A percentile compares a stretch with the other conserved stretches of the same genome.
Evolutionary conservation across 2,113 vertebrate genomes (phyloP).

Genomic region (Sterrhoptilus dennistouni): DNA sequence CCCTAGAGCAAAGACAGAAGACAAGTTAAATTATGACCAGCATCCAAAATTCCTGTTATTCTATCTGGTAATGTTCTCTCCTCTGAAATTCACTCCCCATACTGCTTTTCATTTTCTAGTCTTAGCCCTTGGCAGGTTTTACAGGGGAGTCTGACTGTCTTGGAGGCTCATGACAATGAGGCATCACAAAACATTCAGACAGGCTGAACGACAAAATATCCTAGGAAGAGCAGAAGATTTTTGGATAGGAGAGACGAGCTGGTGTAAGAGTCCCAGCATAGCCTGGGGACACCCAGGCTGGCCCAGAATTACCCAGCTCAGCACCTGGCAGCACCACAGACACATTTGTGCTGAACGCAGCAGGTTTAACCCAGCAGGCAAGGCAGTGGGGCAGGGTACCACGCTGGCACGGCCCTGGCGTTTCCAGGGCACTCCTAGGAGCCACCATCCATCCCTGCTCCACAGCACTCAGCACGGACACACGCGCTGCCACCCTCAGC

Average conservation of each 20-base stretch:
- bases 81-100: not conserved
- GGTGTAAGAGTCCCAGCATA: not conserved
- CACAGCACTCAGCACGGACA: not conserved
- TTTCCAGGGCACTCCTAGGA: not conserved
- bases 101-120: not conserved
- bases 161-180: not conserved
- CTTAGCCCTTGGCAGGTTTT: not conserved
- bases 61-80: not conserved
- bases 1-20: slow-evolving; percentile 66
- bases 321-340: slow-evolving; percentile 8
- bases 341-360: not conserved
- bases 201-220: not conserved
- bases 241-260: not conserved
- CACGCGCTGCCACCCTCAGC: fast-evolving
- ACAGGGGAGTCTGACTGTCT: not conserved
- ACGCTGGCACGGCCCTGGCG: fast-evolving
- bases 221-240: not conserved
- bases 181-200: not conserved
- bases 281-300: not conserved
- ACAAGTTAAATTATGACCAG: not conserved
- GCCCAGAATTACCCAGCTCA: not conserved
- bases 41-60: not conserved
- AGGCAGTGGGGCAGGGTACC: not conserved
- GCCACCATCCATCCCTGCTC: not conserved
- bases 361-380: not conserved